Percentiles rank a stretch among this genome's conserved stretches.
Evolutionary conservation across 2,888 invertebrate species (phyloP).

Genomic region (Apocheima hispidaria): DNA sequence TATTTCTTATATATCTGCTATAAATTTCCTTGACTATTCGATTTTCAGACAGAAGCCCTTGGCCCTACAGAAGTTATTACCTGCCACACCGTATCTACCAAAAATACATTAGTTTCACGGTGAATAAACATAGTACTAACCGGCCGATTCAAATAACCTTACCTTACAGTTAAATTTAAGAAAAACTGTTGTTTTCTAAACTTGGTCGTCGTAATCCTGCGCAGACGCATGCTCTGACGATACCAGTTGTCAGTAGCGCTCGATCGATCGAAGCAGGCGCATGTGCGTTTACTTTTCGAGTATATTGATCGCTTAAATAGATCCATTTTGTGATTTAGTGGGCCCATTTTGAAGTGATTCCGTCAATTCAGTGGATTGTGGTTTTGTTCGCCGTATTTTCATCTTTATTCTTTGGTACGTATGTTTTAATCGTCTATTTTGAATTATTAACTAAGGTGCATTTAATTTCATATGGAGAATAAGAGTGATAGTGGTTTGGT

Average conservation of each 20-base stretch:
- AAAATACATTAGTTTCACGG: slow-evolving; percentile 80
- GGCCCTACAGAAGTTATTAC: slow-evolving; percentile 73
- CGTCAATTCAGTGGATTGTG: slow-evolving; percentile 49
- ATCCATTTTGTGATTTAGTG: slow-evolving; percentile 63
- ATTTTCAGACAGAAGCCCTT: slow-evolving; percentile 68
- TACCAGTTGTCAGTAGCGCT: slow-evolving; percentile 78
- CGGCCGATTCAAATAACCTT: slow-evolving; percentile 41
- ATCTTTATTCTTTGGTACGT: slow-evolving; percentile 51
- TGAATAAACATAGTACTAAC: slow-evolving; percentile 72
- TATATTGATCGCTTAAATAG: slow-evolving; percentile 68
- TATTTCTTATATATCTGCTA: neutral
- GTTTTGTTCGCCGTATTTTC: slow-evolving; percentile 42
- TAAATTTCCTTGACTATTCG: slow-evolving; percentile 21
- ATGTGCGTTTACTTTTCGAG: slow-evolving; percentile 51
- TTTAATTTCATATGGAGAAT: slow-evolving; percentile 62
- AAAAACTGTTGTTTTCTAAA: slow-evolving; percentile 51
- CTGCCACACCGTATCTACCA: slow-evolving; percentile 78
- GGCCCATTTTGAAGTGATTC: slow-evolving; percentile 46
- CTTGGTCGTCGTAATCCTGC: slow-evolving; percentile 63
- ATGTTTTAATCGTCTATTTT: slow-evolving; percentile 43
- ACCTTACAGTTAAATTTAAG: slow-evolving; percentile 30
- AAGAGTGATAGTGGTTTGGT: slow-evolving; percentile 77
- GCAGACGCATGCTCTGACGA: slow-evolving; percentile 74
- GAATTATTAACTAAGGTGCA: slow-evolving; percentile 53
- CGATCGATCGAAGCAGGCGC: slow-evolving; percentile 68